These are phyloP conservation scores for Pristiophorus japonicus DNA, from an alignment of 2,113 vertebrate genomes.

Conservation along the genomic window DNA sequence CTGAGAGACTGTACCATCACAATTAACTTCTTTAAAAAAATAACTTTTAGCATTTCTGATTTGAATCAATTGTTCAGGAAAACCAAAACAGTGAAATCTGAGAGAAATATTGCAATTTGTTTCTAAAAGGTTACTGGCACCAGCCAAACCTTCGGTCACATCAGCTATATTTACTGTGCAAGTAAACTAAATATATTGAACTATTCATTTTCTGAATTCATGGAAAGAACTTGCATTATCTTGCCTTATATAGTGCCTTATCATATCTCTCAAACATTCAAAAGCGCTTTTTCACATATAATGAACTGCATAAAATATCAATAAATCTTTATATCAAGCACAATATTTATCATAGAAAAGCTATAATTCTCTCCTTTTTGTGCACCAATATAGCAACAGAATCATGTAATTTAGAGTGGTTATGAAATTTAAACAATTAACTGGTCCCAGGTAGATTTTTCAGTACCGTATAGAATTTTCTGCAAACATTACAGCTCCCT, in stretches of 20 bases:
- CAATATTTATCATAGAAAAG: neutral
- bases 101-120: neutral
- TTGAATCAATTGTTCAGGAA: neutral
- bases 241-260: neutral
- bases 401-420: neutral
- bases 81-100: neutral
- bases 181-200: neutral
- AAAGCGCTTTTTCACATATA: neutral
- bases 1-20: neutral
- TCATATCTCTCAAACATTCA: neutral
- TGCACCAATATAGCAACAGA: neutral
- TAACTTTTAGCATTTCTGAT: neutral
- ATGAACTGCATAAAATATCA: conserved; percentile 1
- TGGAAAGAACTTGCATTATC: neutral
- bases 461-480: neutral
- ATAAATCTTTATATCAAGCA: conserved; percentile 25
- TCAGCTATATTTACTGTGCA: neutral
- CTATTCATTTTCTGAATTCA: neutral
- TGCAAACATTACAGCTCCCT: neutral
- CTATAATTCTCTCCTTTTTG: neutral
- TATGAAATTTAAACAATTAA: neutral
- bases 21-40: neutral
- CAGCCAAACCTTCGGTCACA: neutral
- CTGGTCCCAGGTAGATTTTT: neutral
- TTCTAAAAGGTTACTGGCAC: neutral